These are phyloP conservation scores for Drosophila hydei DNA, from an alignment of 1,140 invertebrate genomes.

Conservation along the genomic window DNA sequence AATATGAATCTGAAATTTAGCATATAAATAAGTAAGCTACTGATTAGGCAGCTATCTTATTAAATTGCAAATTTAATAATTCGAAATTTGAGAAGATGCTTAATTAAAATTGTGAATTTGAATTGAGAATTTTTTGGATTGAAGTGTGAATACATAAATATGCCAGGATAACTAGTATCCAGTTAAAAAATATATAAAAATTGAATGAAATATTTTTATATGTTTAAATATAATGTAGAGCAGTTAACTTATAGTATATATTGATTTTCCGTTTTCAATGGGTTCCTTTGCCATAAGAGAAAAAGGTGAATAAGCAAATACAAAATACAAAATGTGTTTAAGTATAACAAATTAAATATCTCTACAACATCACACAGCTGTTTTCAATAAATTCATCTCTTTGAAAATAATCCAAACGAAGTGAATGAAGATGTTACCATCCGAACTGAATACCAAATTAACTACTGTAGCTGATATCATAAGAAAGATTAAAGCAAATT, in stretches of 20 bases:
- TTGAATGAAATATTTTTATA: no score
- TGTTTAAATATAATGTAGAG: no score
- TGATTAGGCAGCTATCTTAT: slow-evolving; percentile 35
- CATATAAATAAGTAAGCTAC: slow-evolving; percentile 30
- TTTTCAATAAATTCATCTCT: not conserved
- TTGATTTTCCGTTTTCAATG: no score
- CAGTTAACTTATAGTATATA: no score
- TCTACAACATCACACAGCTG: not conserved
- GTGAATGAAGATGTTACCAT: slow-evolving; percentile 21
- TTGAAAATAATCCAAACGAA: no score
- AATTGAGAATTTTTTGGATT: not conserved
- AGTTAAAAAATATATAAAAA: no score
- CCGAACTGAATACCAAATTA: slow-evolving; percentile 1
- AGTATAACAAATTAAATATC: no score
- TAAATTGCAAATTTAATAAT: slow-evolving; percentile 38
- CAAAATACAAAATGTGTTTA: no score
- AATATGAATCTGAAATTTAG: slow-evolving; percentile 35
- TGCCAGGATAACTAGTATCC: no score
- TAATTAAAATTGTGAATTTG: slow-evolving; percentile 22
- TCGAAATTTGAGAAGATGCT: slow-evolving; percentile 54
- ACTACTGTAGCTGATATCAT: slow-evolving; percentile 30
- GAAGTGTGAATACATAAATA: no score
- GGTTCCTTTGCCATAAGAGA: no score
- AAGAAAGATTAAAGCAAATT: slow-evolving; percentile 26
- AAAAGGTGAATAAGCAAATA: no score